Conservation (phyloP, 2,888 invertebrate species). For the Dichetophora obliterata region DNA sequence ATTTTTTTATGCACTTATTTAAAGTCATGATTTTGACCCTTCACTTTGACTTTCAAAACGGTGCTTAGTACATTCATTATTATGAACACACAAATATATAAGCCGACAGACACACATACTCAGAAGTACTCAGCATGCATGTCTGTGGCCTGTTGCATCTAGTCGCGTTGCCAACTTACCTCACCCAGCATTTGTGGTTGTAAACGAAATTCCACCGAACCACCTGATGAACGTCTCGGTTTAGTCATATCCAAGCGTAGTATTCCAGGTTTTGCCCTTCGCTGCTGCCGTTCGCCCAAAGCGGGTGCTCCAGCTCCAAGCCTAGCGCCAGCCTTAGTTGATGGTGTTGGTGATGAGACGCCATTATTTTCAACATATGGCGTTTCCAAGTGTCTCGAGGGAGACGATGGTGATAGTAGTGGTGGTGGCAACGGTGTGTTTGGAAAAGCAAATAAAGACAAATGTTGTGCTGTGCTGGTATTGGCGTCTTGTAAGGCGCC, state of each 20-base stretch:
- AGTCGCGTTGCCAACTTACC: conserved; percentile 51
- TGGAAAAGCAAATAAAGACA: conserved; percentile 40
- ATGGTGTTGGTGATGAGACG: conserved; percentile 16
- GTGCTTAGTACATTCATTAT: neutral
- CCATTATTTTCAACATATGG: neutral
- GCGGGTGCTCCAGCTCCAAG: neutral
- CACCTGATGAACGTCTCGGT: conserved; percentile 71
- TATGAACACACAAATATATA: too few species aligned
- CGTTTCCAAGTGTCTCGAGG: neutral
- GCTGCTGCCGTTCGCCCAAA: conserved; percentile 46
- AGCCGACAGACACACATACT: too few species aligned
- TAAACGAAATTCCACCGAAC: conserved; percentile 70
- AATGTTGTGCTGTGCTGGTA: neutral
- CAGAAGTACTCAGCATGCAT: too few species aligned
- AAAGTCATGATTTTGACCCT: too few species aligned
- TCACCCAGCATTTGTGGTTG: conserved; percentile 60
- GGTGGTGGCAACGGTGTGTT: conserved; percentile 44
- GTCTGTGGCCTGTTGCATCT: neutral
- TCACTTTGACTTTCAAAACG: neutral
- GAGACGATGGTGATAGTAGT: conserved; percentile 41
- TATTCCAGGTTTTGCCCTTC: conserved; percentile 69
- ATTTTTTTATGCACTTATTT: too few species aligned
- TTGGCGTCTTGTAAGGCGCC: neutral
- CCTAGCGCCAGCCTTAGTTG: neutral
- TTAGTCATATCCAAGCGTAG: conserved; percentile 70